Evolutionary conservation across 2,888 invertebrate genomes (phyloP), one percentile per base, ranked within the genome.

Genomic region (Himalopsyche kuldschensis): DNA sequence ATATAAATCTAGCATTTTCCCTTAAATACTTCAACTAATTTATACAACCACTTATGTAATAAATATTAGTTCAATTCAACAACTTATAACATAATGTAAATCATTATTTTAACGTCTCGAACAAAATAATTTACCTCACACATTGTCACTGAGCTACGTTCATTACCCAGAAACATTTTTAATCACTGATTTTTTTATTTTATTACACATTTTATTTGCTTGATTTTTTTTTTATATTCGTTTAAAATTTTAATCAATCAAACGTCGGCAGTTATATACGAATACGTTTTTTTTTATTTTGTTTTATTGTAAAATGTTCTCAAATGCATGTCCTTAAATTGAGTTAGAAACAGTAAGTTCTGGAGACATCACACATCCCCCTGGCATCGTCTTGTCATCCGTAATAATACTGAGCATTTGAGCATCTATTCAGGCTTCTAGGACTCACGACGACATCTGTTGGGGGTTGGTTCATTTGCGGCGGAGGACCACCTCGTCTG

Each of bases 401-500:
- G 89, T 95, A 95, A 89, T 95, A 95, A 89, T 94, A 95, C 88
- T 94, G 94, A 78, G 93, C 93, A 88, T 94, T 94, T 86, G 94
- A 93, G 89, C 93, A 93, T 88, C 93, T 91, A 90, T 93, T 93
- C 87, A 94, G 90, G 90, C 93, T 94, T 88, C 95, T 91, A 0
- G 94, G 92, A 88, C 90, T 91, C 87, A 91, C 91, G 88, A 92
- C 92, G 79, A 90, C 90, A 88, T 93, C 93, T 31, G 89, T 88
- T 87, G 92, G 92, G 87, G 91, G 89, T 88, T 90, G 92, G 82
- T 77, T 90, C 88, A 91, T 89, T 80, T 90, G 90, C 69, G 91
- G 88, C 85, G 90, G 92, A 89, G 84, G 88, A 88, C 85, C 88
- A 88, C 85, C 86, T 87, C 90, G 88, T 78, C 90, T 88, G 32